phyloP scores from a whole-genome alignment of 1,140 invertebrate species.

The Maconellicoccus hirsutus region DNA sequence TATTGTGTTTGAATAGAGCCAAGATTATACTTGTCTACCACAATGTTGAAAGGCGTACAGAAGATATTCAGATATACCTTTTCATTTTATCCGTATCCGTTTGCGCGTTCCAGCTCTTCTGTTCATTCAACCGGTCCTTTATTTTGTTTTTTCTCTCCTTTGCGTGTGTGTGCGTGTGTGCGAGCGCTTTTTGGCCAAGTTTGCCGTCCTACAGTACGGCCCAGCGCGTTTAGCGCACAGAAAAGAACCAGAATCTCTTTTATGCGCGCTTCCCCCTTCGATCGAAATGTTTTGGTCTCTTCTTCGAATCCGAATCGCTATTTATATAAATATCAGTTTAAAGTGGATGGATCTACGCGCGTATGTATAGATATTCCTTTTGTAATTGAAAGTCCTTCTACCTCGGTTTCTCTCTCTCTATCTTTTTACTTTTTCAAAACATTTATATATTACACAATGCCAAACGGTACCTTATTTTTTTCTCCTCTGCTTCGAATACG shows the following conservation, averaged over 20 bases:
- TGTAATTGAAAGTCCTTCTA: conserved; percentile 8
- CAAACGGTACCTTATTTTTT: conserved; percentile 10
- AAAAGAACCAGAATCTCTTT: conserved; percentile 5
- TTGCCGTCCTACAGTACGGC: background rate
- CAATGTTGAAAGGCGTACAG: conserved; percentile 16
- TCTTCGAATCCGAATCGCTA: conserved; percentile 17
- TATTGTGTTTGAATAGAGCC: conserved; percentile 6
- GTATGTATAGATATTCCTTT: conserved; percentile 3
- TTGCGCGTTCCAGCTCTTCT: background rate
- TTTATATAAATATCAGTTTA: conserved; percentile 22
- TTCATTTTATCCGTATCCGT: background rate
- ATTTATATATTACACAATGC: conserved; percentile 17
- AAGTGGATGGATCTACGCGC: conserved; percentile 15
- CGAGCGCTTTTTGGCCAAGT: background rate
- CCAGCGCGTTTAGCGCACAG: background rate
- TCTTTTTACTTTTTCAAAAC: background rate
- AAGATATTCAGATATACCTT: conserved; percentile 19
- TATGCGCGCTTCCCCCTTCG: conserved; percentile 11
- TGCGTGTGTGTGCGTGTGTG: background rate
- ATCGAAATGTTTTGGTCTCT: conserved; percentile 13
- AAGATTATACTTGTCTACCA: conserved; percentile 18
- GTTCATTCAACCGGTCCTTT: conserved; percentile 19
- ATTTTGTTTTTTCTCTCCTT: conserved; percentile 14
- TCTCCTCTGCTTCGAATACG: background rate
- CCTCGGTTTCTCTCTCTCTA: background rate